These are phyloP conservation scores for Gasterosteus nipponicus DNA, from an alignment of 2,113 vertebrate genomes.

Conservation along the genomic window DNA sequence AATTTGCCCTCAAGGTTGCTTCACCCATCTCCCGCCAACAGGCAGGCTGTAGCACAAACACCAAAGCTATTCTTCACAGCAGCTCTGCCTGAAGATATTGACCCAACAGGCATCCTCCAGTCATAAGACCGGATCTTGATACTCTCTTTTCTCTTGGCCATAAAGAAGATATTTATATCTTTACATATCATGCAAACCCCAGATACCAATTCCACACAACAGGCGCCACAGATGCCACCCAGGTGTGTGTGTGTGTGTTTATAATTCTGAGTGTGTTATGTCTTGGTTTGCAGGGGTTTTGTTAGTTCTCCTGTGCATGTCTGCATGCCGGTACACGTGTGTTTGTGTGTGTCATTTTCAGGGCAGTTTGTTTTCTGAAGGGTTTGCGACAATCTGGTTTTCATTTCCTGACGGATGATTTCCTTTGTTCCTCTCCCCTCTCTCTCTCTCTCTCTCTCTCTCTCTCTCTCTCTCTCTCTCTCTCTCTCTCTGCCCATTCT, in stretches of 20 bases:
- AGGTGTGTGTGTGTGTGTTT: constrained; percentile 29
- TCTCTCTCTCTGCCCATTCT: neutral
- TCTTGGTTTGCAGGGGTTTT: constrained; percentile 22
- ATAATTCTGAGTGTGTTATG: neutral
- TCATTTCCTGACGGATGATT: constrained; percentile 70
- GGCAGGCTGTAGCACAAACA: neutral
- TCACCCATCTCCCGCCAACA: neutral
- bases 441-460: too few species aligned
- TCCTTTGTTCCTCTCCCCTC: constrained; percentile 24
- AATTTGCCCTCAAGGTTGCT: neutral
- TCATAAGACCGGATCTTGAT: neutral
- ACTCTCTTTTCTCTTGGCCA: constrained; percentile 1
- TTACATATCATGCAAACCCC: neutral
- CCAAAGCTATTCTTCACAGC: neutral
- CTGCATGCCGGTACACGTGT: neutral
- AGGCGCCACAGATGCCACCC: constrained; percentile 25
- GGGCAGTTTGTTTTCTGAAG: constrained; percentile 57
- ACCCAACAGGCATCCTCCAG: neutral
- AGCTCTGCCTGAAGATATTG: neutral
- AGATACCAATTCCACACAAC: too few species aligned
- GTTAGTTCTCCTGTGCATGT: neutral
- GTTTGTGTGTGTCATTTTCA: constrained; percentile 33
- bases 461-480: neutral
- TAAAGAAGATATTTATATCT: too few species aligned
- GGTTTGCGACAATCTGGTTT: constrained; percentile 67